Conservation (phyloP, 2,113 vertebrate species). For the Poecile atricapillus region DNA sequence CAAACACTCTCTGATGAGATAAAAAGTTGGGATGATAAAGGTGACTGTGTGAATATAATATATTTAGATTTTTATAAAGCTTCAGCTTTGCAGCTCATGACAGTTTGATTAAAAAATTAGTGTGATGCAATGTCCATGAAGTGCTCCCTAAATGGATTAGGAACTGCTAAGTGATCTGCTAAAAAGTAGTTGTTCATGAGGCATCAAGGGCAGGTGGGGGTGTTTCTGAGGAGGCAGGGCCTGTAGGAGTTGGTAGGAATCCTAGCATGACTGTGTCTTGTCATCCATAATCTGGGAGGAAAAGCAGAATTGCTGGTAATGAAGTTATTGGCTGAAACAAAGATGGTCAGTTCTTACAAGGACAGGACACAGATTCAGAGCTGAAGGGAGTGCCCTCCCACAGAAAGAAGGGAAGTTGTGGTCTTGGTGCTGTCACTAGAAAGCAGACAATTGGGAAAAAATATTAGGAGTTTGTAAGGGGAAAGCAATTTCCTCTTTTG, state of each 20-base stretch:
- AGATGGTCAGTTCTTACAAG: not conserved
- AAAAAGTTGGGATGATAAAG: slow-evolving; percentile 11
- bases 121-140: slow-evolving; percentile 2
- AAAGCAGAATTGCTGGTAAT: not conserved
- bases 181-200: slow-evolving; percentile 11
- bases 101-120: slow-evolving; percentile 46
- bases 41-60: not conserved
- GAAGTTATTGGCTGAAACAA: not conserved
- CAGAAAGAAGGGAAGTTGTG: not conserved
- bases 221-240: not conserved
- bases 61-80: slow-evolving; percentile 11
- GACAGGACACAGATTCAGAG: not conserved
- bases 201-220: not conserved
- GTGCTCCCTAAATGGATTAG: not conserved
- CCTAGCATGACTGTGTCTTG: not conserved
- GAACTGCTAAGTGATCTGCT: not conserved
- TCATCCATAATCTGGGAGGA: not conserved
- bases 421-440: not conserved
- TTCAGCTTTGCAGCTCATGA: slow-evolving; percentile 9
- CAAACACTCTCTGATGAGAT: slow-evolving; percentile 5
- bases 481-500: not conserved
- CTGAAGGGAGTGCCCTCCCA: not conserved
- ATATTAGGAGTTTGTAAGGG: not conserved
- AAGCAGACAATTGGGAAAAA: not conserved
- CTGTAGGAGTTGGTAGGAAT: not conserved